Evolutionary conservation across 2,888 invertebrate genomes (phyloP), one percentile per base, ranked within the genome.

Genomic region (Xylota segnis): DNA sequence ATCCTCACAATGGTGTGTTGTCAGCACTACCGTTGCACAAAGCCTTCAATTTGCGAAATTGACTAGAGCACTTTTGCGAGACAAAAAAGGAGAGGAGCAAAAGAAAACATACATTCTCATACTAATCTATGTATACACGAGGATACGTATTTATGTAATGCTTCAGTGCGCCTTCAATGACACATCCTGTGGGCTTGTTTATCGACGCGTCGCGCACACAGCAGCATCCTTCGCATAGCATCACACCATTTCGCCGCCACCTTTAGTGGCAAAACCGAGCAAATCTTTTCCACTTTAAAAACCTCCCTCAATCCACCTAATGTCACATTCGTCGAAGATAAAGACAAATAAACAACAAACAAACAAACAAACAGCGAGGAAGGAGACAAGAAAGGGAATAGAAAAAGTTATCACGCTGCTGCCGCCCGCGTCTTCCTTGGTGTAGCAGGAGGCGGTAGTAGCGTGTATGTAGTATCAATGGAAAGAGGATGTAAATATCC

Each of bases 21-120:
- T 50, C 72, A 74, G 54, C 83, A 72, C 61, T 74, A 50, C 37
- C 47, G 72, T 40, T 70, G 71, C 79, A 83, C 83, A 83, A 79
- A 79, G 83, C 74, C 74, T 83, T 83, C 83, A 83, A 83, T 83
- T 83, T 83, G 56, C 63, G 50, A 83, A 83, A 83, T 83, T 83
- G 78, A 79, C 79, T 83, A 79, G 61, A 74, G 54, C 77, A 56
- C 61, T 74, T 79, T 37, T 70, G 23, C 37, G 74, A 50, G 58
- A 27, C 45, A 68, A 77, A 29, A 45, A n/a, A n/a, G n/a, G n/a
- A n/a, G n/a, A n/a, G n/a, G n/a, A n/a, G n/a, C n/a, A n/a, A n/a
- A n/a, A n/a, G n/a, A n/a, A n/a, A 27, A 47, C 23, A 16, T 23
- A 65, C 40, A 18, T 40, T 58, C 40, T 16, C 32, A 45, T 14